Percentiles rank a stretch among this genome's conserved stretches.
Evolutionary conservation across 2,797 vertebrate species (phyloP).

Genomic region (Arnoldichthys spilopterus): DNA sequence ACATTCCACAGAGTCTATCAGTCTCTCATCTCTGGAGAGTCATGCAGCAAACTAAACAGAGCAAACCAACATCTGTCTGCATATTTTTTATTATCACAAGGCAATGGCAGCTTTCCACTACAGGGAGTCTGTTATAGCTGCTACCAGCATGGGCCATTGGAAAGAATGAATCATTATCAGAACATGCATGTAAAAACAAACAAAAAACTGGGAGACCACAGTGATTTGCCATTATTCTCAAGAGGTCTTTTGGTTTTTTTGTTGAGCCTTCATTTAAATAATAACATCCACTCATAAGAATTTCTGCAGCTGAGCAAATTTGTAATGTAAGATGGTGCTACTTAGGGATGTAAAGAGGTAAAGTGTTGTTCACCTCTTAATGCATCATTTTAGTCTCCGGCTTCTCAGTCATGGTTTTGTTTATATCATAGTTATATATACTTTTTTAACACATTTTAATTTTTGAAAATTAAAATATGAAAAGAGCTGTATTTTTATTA

Average conservation of each 20-base stretch:
- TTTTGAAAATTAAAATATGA: too few relatives aligned
- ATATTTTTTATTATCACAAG: conserved; percentile 15
- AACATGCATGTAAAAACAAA: neutral
- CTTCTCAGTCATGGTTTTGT: neutral
- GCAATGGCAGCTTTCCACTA: neutral
- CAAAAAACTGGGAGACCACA: neutral
- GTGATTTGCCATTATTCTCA: neutral
- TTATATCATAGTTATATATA: too few relatives aligned
- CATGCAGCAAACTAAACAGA: conserved; percentile 29
- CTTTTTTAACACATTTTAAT: too few relatives aligned
- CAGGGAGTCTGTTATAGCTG: conserved; percentile 36
- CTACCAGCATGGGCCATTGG: neutral
- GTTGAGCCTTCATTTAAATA: neutral
- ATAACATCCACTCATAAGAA: neutral
- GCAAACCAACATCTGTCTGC: conserved; percentile 12
- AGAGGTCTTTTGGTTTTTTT: too few relatives aligned
- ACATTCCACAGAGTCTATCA: neutral
- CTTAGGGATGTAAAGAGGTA: too few relatives aligned
- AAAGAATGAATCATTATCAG: neutral
- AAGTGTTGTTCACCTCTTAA: neutral
- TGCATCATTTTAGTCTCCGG: neutral
- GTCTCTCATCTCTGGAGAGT: conserved; percentile 24
- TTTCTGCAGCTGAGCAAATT: neutral
- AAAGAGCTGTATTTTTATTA: too few relatives aligned
- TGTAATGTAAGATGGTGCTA: neutral